Evolutionary conservation across 2,888 invertebrate species (phyloP), one percentile per base, ranked within the genome.

Genomic region (Cheilosia soror): DNA sequence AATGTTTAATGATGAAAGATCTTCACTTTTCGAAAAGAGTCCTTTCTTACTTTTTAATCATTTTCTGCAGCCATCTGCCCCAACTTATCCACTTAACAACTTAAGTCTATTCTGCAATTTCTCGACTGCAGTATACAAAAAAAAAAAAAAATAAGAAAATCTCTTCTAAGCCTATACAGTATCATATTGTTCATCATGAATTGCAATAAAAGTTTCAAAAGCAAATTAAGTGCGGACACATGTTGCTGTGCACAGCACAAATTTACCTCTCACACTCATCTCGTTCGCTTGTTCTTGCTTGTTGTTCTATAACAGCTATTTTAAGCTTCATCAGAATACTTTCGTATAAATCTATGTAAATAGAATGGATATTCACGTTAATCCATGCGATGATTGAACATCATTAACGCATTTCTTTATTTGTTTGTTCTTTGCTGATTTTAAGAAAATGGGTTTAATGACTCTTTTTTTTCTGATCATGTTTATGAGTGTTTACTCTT

Each of bases 171-270:
- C 65, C 60, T 65, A 31, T 2, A 60, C 33, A 63, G 51, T 49
- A 25, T 49, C 20, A 47, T 73, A 33, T n/a, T 40, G 51, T 15
- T 69, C 68, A 69, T 63, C 63, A 57, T 63, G 71, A 65, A 72
- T 77, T 78, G 83, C 62, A 83, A 78, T 83, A 73, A 78, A 83
- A 83, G 60, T 73, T 78, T 78, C 55, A 62, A 83, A 78, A 78
- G 72, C 42, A 72, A 83, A 68, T 73, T 78, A 78, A 83, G 83
- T 83, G 83, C 83, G 57, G 78, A 79, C 83, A 79, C 79, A 83
- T 83, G 83, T 79, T 83, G 73, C 83, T 73, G 33, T 37, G 72
- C 68, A 49, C 60, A 53, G 73, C 58, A 15, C 5, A 37, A 20
- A 42, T 68, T 47, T 33, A 5, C 51, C 68, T 49, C 53, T 15